Base-by-base conservation (phyloP, 1,140 invertebrate species). In the Amyelois transitella region DNA sequence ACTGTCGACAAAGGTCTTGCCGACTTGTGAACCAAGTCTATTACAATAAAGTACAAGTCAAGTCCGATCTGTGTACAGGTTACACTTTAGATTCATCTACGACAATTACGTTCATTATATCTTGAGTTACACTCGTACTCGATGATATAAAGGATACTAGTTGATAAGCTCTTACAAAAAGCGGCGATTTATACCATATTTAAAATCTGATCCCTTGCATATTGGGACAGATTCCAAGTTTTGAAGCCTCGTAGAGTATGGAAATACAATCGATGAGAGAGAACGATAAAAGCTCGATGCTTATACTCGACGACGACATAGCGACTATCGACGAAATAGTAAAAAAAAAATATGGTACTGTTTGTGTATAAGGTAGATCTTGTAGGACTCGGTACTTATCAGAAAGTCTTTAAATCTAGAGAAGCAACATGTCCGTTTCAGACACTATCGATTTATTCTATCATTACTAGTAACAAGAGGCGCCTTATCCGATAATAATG, bases 401-500 rank as follows among this genome's bases (percentile, higher is more conserved):
- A n/a, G n/a, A n/a, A n/a, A n/a, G n/a, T n/a, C n/a, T n/a, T n/a
- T n/a, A 32, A 32, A 32, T 32, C 25, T 38, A 38, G 32, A 38
- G 32, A 38, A 14, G 1, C n/a, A 2, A 14, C 32, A 38, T 38
- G 12, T 38, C 4, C 17, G 32, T 38, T 8, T 14, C 32, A n/a
- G 1, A 14, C 32, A 8, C 45, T 21, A n/a, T 48, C 12, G 18
- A 20, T 21, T 48, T 48, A 45, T 45, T 45, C 43, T 20, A 45
- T 19, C 43, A 45, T 20, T 45, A 45, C 18, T 19, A 38, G 32
- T 53, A 53, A 19, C 32, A n/a, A 52, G 43, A 53, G 53, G 51
- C 48, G 52, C 56, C 25, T 44, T 62, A 56, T 66, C 43, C 55
- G 54, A 67, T 69, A 71, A 74, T 69, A 63, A 69, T 62, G 62